phyloP scores from a whole-genome alignment of 2,888 invertebrate species.

The Helicoverpa assulta region DNA sequence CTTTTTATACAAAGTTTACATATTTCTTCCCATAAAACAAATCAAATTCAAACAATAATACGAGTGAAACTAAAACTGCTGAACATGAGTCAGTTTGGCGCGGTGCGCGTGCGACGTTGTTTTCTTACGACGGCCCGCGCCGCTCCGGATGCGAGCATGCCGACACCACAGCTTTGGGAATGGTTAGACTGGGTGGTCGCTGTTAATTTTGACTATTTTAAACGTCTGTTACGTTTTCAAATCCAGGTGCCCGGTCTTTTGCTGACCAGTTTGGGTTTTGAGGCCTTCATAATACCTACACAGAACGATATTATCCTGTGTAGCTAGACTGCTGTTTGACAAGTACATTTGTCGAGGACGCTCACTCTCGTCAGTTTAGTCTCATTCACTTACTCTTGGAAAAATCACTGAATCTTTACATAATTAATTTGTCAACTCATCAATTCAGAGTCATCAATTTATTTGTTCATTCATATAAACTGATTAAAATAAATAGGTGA shows the following conservation, averaged over 20 bases:
- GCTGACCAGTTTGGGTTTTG: no score
- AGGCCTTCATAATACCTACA: no score
- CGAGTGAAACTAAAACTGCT: conserved; percentile 52
- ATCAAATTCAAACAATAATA: conserved; percentile 47
- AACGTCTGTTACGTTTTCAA: not conserved
- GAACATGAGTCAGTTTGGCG: conserved; percentile 69
- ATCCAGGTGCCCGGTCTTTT: no score
- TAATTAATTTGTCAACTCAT: no score
- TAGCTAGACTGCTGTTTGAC: no score
- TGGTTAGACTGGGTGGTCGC: conserved; percentile 32
- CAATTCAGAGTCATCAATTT: no score
- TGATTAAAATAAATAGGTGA: conserved; percentile 7
- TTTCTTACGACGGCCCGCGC: conserved; percentile 56
- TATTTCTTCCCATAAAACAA: conserved; percentile 18
- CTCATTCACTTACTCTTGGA: no score
- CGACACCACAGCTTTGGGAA: conserved; percentile 23
- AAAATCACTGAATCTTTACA: no score
- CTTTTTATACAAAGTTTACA: conserved; percentile 18
- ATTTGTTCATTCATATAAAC: no score
- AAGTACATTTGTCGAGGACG: no score
- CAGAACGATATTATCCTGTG: no score
- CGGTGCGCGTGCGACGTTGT: conserved; percentile 62
- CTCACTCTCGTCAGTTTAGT: no score
- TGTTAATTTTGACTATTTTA: not conserved
- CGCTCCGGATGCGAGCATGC: conserved; percentile 65